Evolutionary conservation across 2,888 invertebrate genomes (phyloP), one percentile per base, ranked within the genome.

Genomic region (Polydesmus complanatus): DNA sequence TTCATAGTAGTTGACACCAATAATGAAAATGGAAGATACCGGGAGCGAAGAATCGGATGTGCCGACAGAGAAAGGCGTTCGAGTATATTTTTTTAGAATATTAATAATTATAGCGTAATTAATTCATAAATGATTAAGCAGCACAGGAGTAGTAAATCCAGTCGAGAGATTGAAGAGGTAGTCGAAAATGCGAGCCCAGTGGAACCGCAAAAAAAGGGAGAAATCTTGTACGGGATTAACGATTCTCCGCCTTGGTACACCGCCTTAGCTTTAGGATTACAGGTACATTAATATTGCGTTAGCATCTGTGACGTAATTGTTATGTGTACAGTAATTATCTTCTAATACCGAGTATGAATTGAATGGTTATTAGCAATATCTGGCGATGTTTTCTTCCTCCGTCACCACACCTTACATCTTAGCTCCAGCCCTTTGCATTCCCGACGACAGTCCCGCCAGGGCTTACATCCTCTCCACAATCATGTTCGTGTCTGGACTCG

Each of bases 391-490:
- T 27, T 67, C 68, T 1, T 61, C 63, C 18, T 66, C 68, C 1
- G 61, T 68, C 3, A 57, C 67, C 37, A 66, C 68, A 26, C 68
- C 68, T 0, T 67, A 65, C 54, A 59, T 72, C 2, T 63, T 68
- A 11, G 63, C 64, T 11, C 68, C 68, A 1, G 56, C 62, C 1
- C 37, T 68, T 55, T 68, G 68, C 61, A 67, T 68, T 52, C 65
- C 63, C 55, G 83, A 84, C 66, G 81, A 83, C 50, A 85, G 86
- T 72, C 85, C 85, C 0, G 81, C 82, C 63, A 76, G 85, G 53
- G 85, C 86, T 64, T 80, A 85, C 69, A 84, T 88, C 61, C 85
- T 88, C 64, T 86, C 85, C 1, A 88, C 88, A 0, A 86, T 88
- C 83, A 84, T 88, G 65, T 86, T 88, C 69, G 84, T 88, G 37